These are phyloP conservation scores for Azemiops feae DNA, from an alignment of 2,113 vertebrate species.

Conservation along the genomic window DNA sequence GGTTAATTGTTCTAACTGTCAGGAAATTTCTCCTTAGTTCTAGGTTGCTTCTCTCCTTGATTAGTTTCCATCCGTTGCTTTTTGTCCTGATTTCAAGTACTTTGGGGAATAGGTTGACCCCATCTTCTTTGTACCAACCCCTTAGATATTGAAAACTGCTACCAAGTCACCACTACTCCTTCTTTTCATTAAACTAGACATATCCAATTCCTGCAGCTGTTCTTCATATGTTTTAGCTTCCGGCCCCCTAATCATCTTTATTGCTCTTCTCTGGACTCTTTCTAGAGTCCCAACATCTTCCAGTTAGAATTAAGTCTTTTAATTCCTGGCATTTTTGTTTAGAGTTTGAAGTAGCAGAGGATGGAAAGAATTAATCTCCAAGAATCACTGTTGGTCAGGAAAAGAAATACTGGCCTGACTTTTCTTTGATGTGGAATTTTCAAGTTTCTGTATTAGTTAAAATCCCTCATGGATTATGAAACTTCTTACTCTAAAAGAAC, in stretches of 20 bases:
- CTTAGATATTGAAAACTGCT: no score
- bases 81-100: no score
- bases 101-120: rapidly evolving
- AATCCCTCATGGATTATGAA: background rate
- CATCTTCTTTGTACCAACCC: no score
- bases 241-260: background rate
- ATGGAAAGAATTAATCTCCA: background rate
- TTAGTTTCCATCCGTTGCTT: no score
- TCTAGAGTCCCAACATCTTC: background rate
- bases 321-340: background rate
- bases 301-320: background rate
- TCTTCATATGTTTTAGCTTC: no score
- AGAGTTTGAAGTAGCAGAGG: background rate
- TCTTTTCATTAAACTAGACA: no score
- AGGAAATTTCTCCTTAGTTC: no score
- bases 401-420: background rate
- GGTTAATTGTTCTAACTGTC: no score
- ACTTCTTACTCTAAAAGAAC: background rate
- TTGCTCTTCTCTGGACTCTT: background rate
- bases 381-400: background rate
- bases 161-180: no score
- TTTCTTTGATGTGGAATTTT: background rate
- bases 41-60: no score
- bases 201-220: no score
- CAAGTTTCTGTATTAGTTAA: background rate